Evolutionary conservation across 2,113 vertebrate genomes (phyloP).

Genomic region (Mastomys coucha): DNA sequence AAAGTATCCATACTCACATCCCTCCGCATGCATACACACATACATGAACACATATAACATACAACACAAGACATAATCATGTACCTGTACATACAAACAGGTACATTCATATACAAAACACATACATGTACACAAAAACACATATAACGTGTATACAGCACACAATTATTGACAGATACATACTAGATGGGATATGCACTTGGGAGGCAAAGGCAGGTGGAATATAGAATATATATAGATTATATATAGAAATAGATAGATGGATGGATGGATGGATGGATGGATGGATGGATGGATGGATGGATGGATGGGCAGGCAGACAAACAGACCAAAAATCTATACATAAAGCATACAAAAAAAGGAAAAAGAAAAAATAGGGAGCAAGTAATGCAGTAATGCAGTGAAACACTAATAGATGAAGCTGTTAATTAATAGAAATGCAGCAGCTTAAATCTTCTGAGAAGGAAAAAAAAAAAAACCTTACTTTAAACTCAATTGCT

Average conservation of each 20-base stretch:
- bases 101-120: background rate
- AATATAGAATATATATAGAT: too few species aligned
- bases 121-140: background rate
- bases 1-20: background rate
- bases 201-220: too few species aligned
- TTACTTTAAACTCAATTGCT: slow-evolving; percentile 70
- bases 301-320: background rate
- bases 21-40: background rate
- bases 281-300: background rate
- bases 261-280: background rate
- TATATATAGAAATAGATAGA: background rate
- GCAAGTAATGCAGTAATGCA: background rate
- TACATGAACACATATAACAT: background rate
- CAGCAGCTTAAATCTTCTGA: slow-evolving; percentile 56
- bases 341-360: background rate
- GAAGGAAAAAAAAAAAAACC: slow-evolving; percentile 25
- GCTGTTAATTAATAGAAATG: slow-evolving; percentile 57
- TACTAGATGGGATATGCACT: too few species aligned
- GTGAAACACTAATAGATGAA: background rate
- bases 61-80: background rate
- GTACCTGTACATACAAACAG: background rate
- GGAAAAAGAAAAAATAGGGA: background rate
- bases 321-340: background rate
- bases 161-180: background rate
- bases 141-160: background rate